Evolutionary conservation across 2,113 vertebrate genomes (phyloP), one percentile per base, ranked within the genome.

Genomic region (Probosciger aterrimus): DNA sequence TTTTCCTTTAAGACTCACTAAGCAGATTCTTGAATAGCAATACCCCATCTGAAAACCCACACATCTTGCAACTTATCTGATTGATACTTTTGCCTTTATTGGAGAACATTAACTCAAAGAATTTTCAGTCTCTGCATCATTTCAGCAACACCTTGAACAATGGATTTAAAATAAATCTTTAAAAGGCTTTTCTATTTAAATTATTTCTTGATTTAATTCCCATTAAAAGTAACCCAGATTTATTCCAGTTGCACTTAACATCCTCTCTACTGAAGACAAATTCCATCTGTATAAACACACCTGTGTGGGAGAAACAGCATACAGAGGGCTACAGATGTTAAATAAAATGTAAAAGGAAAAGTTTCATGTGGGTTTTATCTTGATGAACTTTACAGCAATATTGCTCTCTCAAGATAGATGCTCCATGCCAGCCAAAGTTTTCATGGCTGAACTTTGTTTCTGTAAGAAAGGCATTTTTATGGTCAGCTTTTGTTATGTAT

Each of bases 171-270:
- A 59, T 19, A 74, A 88, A 76, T 63, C 47, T 82, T 74, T 79
- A 81, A 83, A 73, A 80, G 39, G 4, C 0, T 82, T 71, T 88
- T 83, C 46, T 83, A 62, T 83, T 86, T 82, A 95, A 94, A 47
- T 89, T 93, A 37, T 65, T 84, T 80, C 64, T 91, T 75, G 8
- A 70, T 86, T 93, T 83, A 88, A 80, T 62, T 80, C 35, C 43
- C 71, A 46, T 83, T 90, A 90, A 88, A 91, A 92, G 19, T 92
- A 93, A 82, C 22, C 25, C 49, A 74, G 63, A 93, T 85, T 87
- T 79, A 68, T 91, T 93, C 50, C 76, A 43, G 39, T 84, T 85
- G 43, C 46, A 59, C 53, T 89, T 67, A 71, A 86, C 7, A 2
- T 82, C 60, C 31, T 69, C 53, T 71, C 37, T 79, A 14, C 39